Conservation (phyloP, 2,888 invertebrate genomes). For the Lampropteryx suffumata region DNA sequence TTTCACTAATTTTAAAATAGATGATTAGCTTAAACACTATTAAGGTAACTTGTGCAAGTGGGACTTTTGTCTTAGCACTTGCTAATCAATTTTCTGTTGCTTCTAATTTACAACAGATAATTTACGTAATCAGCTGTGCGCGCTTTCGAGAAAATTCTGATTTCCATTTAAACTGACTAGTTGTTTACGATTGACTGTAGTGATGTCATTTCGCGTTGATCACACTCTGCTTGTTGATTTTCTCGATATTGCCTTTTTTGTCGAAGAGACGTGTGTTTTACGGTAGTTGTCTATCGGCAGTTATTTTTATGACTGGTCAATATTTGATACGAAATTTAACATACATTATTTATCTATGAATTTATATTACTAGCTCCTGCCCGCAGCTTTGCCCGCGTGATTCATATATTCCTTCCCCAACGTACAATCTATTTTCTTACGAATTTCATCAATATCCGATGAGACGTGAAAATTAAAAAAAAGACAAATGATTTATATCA, state of each 20-base stretch:
- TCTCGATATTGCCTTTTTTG: slow-evolving; percentile 31
- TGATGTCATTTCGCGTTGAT: slow-evolving; percentile 30
- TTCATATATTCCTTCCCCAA: too few relatives aligned
- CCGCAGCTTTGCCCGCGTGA: too few relatives aligned
- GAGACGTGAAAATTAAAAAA: too few relatives aligned
- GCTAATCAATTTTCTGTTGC: slow-evolving; percentile 15
- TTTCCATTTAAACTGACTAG: slow-evolving; percentile 20
- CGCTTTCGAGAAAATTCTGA: slow-evolving; percentile 30
- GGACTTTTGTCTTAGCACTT: background rate
- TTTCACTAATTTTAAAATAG: too few relatives aligned
- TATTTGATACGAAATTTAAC: too few relatives aligned
- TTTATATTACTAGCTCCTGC: too few relatives aligned
- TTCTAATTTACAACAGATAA: slow-evolving; percentile 8
- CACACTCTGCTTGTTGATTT: slow-evolving; percentile 24
- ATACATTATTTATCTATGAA: too few relatives aligned
- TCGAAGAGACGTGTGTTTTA: slow-evolving; percentile 19
- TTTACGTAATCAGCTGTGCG: slow-evolving; percentile 27
- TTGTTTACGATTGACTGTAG: slow-evolving; percentile 24
- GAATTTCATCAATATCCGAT: too few relatives aligned
- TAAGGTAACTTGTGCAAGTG: too few relatives aligned
- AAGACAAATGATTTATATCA: too few relatives aligned
- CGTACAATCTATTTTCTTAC: too few relatives aligned
- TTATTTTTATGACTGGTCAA: slow-evolving; percentile 4
- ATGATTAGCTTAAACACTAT: too few relatives aligned
- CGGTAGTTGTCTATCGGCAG: slow-evolving; percentile 8